Conservation (phyloP, 1,140 invertebrate species). For the Xylocopa sonorina region DNA sequence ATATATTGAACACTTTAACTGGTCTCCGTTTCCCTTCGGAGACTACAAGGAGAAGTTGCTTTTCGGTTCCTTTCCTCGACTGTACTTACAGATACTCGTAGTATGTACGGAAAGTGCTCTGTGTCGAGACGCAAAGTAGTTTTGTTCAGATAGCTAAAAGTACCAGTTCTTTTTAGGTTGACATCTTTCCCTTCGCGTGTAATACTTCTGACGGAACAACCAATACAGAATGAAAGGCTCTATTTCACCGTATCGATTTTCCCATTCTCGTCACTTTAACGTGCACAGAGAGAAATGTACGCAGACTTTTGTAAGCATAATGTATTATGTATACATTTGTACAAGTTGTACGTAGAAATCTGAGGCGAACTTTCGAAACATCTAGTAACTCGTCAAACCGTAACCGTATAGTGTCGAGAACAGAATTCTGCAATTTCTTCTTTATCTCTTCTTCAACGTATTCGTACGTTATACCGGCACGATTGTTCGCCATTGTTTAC, state of each 20-base stretch:
- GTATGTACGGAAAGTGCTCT: not conserved
- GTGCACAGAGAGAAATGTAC: not conserved
- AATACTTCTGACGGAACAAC: not conserved
- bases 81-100: not conserved
- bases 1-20: too few species aligned
- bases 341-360: too few species aligned
- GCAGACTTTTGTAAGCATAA: too few species aligned
- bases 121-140: not conserved
- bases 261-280: not conserved
- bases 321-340: too few species aligned
- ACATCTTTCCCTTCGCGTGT: not conserved
- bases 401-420: too few species aligned
- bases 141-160: conserved; percentile 12
- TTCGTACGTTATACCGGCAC: too few species aligned
- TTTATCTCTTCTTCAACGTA: too few species aligned
- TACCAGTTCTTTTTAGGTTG: not conserved
- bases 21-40: not conserved
- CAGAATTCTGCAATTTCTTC: too few species aligned
- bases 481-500: too few species aligned
- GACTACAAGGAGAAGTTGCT: not conserved
- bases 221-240: not conserved
- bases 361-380: too few species aligned
- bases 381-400: too few species aligned
- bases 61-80: not conserved
- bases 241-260: not conserved